Base-by-base conservation (phyloP, 2,113 vertebrate genomes). In the Melanostigma gelatinosum region DNA sequence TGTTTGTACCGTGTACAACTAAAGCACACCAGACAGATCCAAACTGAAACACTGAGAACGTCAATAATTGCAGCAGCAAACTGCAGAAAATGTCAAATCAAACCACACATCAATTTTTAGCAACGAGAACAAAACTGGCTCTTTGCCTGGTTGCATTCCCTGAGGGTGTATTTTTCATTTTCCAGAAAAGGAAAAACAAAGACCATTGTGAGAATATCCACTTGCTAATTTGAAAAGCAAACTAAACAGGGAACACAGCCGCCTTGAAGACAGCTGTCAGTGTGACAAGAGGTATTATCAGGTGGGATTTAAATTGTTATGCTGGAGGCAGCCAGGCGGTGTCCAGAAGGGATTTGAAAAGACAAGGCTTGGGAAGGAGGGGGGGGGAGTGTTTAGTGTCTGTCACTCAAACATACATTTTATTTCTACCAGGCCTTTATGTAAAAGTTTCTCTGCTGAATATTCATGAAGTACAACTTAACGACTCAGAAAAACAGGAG, bases 291-390 rank as follows among this genome's bases (percentile, higher is more conserved):
- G 83, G 82, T 85, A 93, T 91, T 93, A 94, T 93, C 91, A 87
- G 69, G 92, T 93, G 94, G 92, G 90, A 95, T 93, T 92, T 87
- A 84, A 93, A 92, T 95, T 93, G 88, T 94, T 93, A 89, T 91
- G 90, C 91, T 74, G 67, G 69, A 93, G 85, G 92, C 87, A 93
- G n/a, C 78, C 90, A 94, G 93, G 92, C 90, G 89, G 93, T 86
- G 88, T 94, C 89, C 83, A 93, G 86, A 83, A 90, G 87, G 87
- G 90, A 90, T 93, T 95, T 92, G 88, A 71, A 79, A 79, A 90
- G 80, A 88, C 82, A 72, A 79, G 71, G 55, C 77, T 82, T 72
- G 44, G 73, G 4, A n/a, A 55, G 54, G 54, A 55, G 10, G 9
- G 71, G 72, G 63, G 34, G 62, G 68, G 71, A 63, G 9, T 71